phyloP scores from a whole-genome alignment of 2,113 vertebrate genomes.

The Rafetus swinhoei region DNA sequence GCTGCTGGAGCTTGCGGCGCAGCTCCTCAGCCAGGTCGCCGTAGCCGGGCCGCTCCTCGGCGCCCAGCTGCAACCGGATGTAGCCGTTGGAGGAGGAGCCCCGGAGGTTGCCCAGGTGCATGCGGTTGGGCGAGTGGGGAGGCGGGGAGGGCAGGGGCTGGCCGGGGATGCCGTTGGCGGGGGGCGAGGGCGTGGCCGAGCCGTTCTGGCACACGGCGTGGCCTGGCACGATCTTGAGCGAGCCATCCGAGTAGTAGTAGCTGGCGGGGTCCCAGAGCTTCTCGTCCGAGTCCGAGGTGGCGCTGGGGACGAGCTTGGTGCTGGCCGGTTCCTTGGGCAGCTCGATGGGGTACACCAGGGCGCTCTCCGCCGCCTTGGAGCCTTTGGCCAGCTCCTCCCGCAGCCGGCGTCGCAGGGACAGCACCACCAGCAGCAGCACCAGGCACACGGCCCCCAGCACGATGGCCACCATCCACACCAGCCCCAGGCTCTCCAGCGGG shows the following conservation, averaged over 20 bases:
- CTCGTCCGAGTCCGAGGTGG: conserved; percentile 85
- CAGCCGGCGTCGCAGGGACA: conserved; percentile 89
- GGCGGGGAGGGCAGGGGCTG: conserved; percentile 89
- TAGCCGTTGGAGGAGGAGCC: conserved; percentile 93
- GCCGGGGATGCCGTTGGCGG: conserved; percentile 86
- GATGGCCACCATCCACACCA: conserved; percentile 93
- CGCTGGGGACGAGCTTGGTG: conserved; percentile 88
- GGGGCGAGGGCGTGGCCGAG: conserved; percentile 79
- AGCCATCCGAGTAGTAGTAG: conserved; percentile 95
- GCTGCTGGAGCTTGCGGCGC: conserved; percentile 87
- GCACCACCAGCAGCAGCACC: conserved; percentile 84
- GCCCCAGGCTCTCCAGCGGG: conserved; percentile 88
- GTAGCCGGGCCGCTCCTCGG: conserved; percentile 86
- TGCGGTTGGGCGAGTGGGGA: conserved; percentile 86
- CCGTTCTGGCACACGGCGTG: conserved; percentile 88
- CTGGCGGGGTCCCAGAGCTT: conserved; percentile 95
- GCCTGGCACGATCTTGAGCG: conserved; percentile 95
- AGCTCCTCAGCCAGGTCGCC: conserved; percentile 82
- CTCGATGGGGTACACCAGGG: conserved; percentile 93
- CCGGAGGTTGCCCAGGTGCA: conserved; percentile 92
- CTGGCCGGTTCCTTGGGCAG: conserved; percentile 89
- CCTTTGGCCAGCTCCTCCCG: conserved; percentile 90
- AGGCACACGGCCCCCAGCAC: conserved; percentile 89
- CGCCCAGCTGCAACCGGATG: conserved; percentile 91
- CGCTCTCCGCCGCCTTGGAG: conserved; percentile 90